These are phyloP conservation scores for Australoheros facetus DNA, from an alignment of 2,797 vertebrate species.

Conservation along the genomic window DNA sequence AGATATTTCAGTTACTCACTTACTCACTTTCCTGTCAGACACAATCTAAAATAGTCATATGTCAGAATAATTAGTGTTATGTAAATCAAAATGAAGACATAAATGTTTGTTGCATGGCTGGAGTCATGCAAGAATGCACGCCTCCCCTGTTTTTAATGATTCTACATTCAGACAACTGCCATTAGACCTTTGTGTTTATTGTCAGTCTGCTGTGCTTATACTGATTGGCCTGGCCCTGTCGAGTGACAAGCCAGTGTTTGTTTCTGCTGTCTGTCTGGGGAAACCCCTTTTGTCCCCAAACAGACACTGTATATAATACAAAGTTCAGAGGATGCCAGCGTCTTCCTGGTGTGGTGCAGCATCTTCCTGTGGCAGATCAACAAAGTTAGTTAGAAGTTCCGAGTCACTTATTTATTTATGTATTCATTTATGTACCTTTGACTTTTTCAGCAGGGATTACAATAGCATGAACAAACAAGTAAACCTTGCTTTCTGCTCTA, in stretches of 20 bases:
- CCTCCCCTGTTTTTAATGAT: slow-evolving; percentile 59
- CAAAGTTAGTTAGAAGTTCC: slow-evolving; percentile 33
- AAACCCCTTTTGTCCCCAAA: slow-evolving; percentile 71
- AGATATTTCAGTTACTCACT: not conserved
- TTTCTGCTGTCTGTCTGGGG: slow-evolving; percentile 70
- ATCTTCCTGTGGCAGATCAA: slow-evolving; percentile 65
- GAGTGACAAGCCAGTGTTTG: slow-evolving; percentile 61
- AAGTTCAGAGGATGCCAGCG: slow-evolving; percentile 69
- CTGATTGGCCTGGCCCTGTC: slow-evolving; percentile 57
- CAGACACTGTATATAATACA: slow-evolving; percentile 62
- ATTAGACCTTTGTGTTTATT: slow-evolving; percentile 60
- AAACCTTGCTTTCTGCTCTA: slow-evolving; percentile 23
- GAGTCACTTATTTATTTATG: slow-evolving; percentile 8
- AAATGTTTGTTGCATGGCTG: slow-evolving; percentile 20
- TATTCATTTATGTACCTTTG: slow-evolving; percentile 21
- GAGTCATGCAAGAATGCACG: slow-evolving; percentile 10
- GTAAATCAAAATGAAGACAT: slow-evolving; percentile 8
- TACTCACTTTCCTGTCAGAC: not conserved
- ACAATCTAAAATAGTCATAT: not conserved
- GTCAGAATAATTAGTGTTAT: not conserved
- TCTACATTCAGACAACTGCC: slow-evolving; percentile 26
- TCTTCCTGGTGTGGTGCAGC: slow-evolving; percentile 64
- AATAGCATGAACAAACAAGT: slow-evolving; percentile 10
- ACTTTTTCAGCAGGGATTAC: not conserved
- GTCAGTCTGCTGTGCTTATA: slow-evolving; percentile 33